phyloP scores from a whole-genome alignment of 2,888 invertebrate species.

The Dinocampus coccinellae region DNA sequence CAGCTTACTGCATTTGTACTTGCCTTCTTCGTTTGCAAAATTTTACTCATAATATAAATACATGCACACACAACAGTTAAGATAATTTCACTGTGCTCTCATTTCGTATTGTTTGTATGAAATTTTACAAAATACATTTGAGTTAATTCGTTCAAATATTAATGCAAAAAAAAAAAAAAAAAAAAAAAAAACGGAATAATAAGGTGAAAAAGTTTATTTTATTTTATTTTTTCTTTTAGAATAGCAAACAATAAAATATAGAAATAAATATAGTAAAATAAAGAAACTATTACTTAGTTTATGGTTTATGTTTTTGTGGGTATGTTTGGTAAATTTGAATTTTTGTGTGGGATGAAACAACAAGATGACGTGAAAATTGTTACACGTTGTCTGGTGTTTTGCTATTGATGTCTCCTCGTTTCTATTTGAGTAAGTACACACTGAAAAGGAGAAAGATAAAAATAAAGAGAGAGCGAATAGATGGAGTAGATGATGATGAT shows the following conservation, averaged over 20 bases:
- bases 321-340: not conserved
- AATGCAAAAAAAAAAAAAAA: no score
- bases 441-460: not conserved
- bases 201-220: no score
- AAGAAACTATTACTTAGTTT: slow-evolving; percentile 24
- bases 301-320: not conserved
- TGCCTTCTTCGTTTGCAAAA: no score
- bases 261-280: slow-evolving; percentile 16
- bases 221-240: no score
- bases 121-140: no score
- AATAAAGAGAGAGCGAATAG: no score
- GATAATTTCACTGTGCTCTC: not conserved
- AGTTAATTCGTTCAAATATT: no score
- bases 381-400: slow-evolving; percentile 48
- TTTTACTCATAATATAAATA: not conserved
- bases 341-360: slow-evolving; percentile 47
- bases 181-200: no score
- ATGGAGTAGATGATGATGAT: no score
- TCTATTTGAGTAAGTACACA: slow-evolving; percentile 32
- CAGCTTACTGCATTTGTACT: not conserved
- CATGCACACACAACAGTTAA: not conserved
- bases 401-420: slow-evolving; percentile 35
- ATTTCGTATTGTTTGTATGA: no score
- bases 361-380: slow-evolving; percentile 52
- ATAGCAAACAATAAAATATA: no score